Base-by-base conservation (phyloP, 2,113 vertebrate species). In the Calidris pygmaea region DNA sequence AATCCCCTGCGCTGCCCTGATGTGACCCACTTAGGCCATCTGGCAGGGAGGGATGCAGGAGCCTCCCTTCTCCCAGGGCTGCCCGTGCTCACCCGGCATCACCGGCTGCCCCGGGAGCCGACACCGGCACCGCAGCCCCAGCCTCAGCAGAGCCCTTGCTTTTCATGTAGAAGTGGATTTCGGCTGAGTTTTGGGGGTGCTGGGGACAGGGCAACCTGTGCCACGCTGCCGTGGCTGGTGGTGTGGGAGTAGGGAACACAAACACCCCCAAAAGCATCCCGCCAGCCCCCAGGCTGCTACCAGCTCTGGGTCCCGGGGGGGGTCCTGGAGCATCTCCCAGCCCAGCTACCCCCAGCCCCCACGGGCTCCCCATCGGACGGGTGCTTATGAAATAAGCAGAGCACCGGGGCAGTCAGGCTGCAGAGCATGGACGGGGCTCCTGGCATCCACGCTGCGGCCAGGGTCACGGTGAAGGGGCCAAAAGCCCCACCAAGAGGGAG, bases 1-100 rank as follows among this genome's bases (percentile, higher is more conserved):
- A 96, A 97, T 96, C 95, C 96, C 93, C 89, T 48, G 85, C 82
- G 16, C 95, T 97, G 97, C 98, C 97, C 97, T 39, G 82, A 67
- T 93, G 95, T 97, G 97, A 98, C 98, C 97, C 97, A 97, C 82
- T 97, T 96, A 97, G 94, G 67, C 98, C 98, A 98, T 98, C 98
- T 98, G 98, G 97, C 97, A 94, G 88, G 68, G 55, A 86, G 82
- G 59, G 95, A 93, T 56, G 83, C 87, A 55, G 89, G 62, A 96
- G 80, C 87, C 79, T 82, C 70, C 90, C 91, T 70, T 90, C 78
- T 55, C 82, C 66, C 83, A 22, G 78, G 43, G 3, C 80, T 32
- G 56, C 50, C 4, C 4, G 32, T 7, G 14, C 67, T 92, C 53
- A 7, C 66, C 72, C 86, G 0, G 41, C 66, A 67, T 37, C 94